A percentile compares a stretch with the other conserved stretches of the same genome.
These are phyloP conservation scores for Didymodactylos carnosus DNA, from an alignment of 2,888 invertebrate species.

Conservation along the genomic window DNA sequence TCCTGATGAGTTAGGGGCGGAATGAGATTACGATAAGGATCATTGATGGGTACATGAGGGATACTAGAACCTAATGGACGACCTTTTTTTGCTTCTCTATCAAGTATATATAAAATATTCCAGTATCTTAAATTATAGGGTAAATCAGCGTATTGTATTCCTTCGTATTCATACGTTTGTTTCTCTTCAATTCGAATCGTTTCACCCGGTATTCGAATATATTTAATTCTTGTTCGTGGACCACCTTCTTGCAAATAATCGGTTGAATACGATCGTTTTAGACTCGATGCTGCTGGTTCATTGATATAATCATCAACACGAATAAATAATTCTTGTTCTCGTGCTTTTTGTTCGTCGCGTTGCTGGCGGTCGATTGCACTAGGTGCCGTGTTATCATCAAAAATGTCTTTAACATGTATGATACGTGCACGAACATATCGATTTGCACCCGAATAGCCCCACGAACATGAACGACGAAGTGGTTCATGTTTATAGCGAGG, in stretches of 20 bases:
- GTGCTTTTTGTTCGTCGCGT: neutral
- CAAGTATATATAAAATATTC: conserved; percentile 9
- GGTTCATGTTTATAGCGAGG: neutral
- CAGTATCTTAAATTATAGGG: conserved; percentile 10
- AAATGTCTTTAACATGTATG: neutral
- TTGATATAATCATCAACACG: conserved; percentile 13
- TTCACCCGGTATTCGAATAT: conserved; percentile 7
- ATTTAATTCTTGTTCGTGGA: conserved; percentile 1
- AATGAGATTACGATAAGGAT: neutral
- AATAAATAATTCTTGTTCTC: conserved; percentile 10
- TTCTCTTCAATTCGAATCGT: neutral
- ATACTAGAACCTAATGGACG: neutral
- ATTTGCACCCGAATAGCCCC: neutral
- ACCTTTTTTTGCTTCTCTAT: neutral
- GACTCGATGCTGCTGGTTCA: neutral
- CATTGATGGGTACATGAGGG: neutral
- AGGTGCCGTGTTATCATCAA: neutral
- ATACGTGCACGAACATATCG: neutral
- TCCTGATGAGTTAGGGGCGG: neutral
- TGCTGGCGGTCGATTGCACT: neutral
- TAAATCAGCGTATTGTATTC: neutral
- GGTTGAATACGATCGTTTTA: conserved; percentile 8
- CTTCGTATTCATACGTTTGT: neutral
- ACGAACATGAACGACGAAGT: neutral
- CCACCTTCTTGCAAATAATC: conserved; percentile 9